Evolutionary conservation across 2,113 vertebrate species (phyloP), one percentile per base, ranked within the genome.

Genomic region (Nothoprocta perdicaria): DNA sequence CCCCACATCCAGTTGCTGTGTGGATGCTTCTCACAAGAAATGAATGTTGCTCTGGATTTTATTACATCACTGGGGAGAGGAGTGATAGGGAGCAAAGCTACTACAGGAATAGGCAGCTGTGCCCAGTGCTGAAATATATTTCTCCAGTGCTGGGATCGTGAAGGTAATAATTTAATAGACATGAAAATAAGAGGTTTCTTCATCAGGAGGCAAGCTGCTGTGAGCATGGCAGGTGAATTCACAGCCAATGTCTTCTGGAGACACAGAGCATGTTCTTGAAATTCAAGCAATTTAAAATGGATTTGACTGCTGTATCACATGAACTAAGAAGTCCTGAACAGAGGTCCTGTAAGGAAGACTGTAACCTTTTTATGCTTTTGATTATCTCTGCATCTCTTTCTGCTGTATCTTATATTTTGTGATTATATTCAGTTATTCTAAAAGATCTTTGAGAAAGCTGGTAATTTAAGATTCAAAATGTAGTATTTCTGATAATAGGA

Each of bases 1-100:
- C 60, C 72, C n/a, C 24, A 41, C 9, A 48, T 61, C 29, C 69
- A 76, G 52, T 71, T 95, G 35, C 48, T 72, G 52, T 80, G 65
- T 55, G 81, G 43, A 65, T 87, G 48, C 22, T 72, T 15, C 73
- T 76, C 43, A 26, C 38, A 58, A 92, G 77, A 95, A 89, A 91
- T 79, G 38, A 68, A 74, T 89, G 31, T 72, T 35, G 55, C 68
- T 46, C 31, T 93, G 68, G 48, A 73, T 88, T 93, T 91, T 91
- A 68, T 92, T 86, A 63, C 67, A 40, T 45, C 79, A 71, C 80
- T 10, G 22, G 88, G 58, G 29, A 91, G 83, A 71, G 10, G 40
- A 80, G 46, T 72, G 55, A 63, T 66, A 67, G 52, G 65, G 52
- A 67, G 91, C 50, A 68, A 45, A 93, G 58, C 77, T 83, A 57